Evolutionary conservation across 2,888 invertebrate species (phyloP).

Genomic region (Thymelicus lineola): DNA sequence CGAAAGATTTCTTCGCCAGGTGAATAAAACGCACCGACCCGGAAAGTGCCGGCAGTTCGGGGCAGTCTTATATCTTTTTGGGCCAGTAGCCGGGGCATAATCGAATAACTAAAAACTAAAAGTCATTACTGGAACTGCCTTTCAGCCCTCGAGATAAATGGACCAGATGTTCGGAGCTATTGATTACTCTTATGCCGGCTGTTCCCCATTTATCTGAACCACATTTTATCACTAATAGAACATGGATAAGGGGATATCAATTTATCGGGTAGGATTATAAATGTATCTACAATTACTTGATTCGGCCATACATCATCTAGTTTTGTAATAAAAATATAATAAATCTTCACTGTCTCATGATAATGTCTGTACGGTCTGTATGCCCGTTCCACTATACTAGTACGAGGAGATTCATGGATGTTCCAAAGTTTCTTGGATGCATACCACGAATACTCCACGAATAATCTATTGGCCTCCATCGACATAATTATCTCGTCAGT

Average conservation of each 20-base stretch:
- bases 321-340: too few species aligned
- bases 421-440: too few species aligned
- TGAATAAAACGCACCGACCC: constrained; percentile 1
- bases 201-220: constrained; percentile 10
- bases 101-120: constrained; percentile 28
- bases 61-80: background rate
- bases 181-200: constrained; percentile 3
- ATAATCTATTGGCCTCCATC: too few species aligned
- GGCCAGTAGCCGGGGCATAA: background rate
- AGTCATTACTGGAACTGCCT: constrained; percentile 29
- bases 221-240: background rate
- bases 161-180: constrained; percentile 10
- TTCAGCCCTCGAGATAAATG: constrained; percentile 21
- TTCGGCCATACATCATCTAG: too few species aligned
- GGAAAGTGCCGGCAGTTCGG: background rate
- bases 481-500: too few species aligned
- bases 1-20: background rate
- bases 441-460: too few species aligned
- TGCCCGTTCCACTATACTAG: too few species aligned
- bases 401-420: too few species aligned
- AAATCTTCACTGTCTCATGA: too few species aligned
- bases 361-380: too few species aligned
- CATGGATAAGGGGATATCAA: background rate
- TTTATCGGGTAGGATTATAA: background rate
- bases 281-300: background rate